Evolutionary conservation across 2,888 invertebrate species (phyloP), one percentile per base, ranked within the genome.

Genomic region (Spodoptera picta): DNA sequence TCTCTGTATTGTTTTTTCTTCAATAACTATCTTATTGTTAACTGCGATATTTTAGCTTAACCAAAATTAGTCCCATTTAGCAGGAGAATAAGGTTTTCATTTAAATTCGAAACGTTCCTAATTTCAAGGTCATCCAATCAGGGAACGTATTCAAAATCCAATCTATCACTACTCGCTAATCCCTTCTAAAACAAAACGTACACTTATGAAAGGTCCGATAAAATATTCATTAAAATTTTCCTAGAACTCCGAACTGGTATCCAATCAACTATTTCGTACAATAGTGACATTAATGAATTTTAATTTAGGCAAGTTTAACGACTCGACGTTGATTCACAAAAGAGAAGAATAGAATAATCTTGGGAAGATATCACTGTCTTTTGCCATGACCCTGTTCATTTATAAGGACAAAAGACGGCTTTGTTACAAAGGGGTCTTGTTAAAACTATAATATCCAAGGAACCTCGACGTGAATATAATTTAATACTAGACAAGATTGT

Each of bases 361-460:
- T n/a, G 47, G 65, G 27, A 61, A 70, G 60, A 51, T 58, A 61
- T 56, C 71, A 24, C 66, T 61, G 65, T 58, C 71, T 70, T 70
- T 75, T 64, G 47, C 53, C 42, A 14, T 52, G 56, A 56, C 70
- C 47, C 41, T 60, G 65, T 58, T 69, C 60, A 75, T 55, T 65
- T 57, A 49, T 43, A 45, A 63, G 51, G 48, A 72, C 71, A 72
- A 72, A 74, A 48, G 65, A 36, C 65, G 23, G 57, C 70, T 72
- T 60, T 75, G 65, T 72, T 7, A 57, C 71, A 75, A 72, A 72
- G 48, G 71, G 48, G 19, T 64, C 70, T 57, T 57, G 59, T 64
- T 75, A 54, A 69, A 74, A 71, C 70, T 75, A 69, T 74, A 62
- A 73, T 74, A 56, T 45, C 46, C 45, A 64, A 42, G 64, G 14